Evolutionary conservation across 2,113 vertebrate genomes (phyloP), one percentile per base, ranked within the genome.

Genomic region (Henicopernis longicauda): DNA sequence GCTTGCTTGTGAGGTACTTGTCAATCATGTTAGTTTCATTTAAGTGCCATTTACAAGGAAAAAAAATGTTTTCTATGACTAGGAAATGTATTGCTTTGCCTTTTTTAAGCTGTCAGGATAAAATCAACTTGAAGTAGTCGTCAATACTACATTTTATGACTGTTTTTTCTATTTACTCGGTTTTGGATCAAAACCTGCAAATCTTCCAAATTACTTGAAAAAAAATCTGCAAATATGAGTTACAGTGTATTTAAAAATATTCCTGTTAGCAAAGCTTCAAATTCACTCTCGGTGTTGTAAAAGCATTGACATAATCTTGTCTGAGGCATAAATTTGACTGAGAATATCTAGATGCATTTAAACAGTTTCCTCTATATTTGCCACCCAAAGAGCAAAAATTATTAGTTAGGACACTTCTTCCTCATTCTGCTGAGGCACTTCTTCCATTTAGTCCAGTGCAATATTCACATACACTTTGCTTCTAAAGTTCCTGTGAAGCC

Each of bases 1-100:
- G 93, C 96, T 97, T 97, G 95, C 85, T 95, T 97, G 88, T 95
- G 93, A 63, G 49, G 93, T 97, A 89, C 95, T 97, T 98, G 97
- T 97, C 98, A 97, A 88, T 98, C 97, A 95, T 80, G 77, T 96
- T 96, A 94, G 91, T 97, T 98, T 97, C 78, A 92, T 98, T 97
- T 97, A 91, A 97, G 95, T 95, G 86, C 91, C 81, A 83, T 95
- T 97, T 96, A 77, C 54, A 96, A 95, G 82, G 52, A 67, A 82
- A 84, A 95, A 91, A 93, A 96, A 82, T 86, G 50, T 52, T 44
- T 93, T 96, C 84, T 92, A 32, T 94, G 66, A 79, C 70, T 90
- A 59, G 66, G 83, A 92, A 95, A 87, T 80, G 7, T 90, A 82
- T 91, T 95, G n/a, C 54, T 97, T 97, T 93, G 91, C 49, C 66